Conservation (phyloP, 2,797 vertebrate genomes). For the Paguma larvata region DNA sequence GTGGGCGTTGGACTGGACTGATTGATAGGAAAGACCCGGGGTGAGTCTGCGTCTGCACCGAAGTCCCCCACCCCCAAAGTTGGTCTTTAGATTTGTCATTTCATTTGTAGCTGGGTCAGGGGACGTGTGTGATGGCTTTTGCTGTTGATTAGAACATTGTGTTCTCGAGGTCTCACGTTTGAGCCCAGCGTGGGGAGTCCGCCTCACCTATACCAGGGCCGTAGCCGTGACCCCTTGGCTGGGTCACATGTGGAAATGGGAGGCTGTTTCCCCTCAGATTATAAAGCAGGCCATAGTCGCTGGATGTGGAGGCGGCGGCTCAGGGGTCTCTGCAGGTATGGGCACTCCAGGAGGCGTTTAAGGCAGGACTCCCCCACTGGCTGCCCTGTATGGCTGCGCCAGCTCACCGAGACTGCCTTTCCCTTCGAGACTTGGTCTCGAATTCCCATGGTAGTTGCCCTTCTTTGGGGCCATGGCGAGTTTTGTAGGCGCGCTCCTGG, state of each 20-base stretch:
- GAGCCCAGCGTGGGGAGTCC: not conserved
- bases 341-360: not conserved
- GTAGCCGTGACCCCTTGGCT: not conserved
- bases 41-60: not conserved
- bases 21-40: not conserved
- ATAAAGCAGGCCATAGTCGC: not conserved
- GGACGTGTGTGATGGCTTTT: not conserved
- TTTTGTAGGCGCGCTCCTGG: not conserved
- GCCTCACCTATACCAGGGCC: not conserved
- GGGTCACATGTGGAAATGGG: not conserved
- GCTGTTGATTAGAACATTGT: not conserved
- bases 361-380: not conserved
- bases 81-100: not conserved
- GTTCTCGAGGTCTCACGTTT: not conserved
- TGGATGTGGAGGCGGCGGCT: no score
- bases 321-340: not conserved
- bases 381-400: not conserved
- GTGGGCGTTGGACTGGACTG: accelerated
- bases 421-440: not conserved
- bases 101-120: not conserved
- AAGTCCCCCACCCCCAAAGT: not conserved
- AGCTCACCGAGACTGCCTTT: not conserved
- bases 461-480: not conserved
- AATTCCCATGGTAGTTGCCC: not conserved
- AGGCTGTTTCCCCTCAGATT: not conserved